Evolutionary conservation across 1,140 invertebrate genomes (phyloP).

Genomic region (Meteorus sp.): DNA sequence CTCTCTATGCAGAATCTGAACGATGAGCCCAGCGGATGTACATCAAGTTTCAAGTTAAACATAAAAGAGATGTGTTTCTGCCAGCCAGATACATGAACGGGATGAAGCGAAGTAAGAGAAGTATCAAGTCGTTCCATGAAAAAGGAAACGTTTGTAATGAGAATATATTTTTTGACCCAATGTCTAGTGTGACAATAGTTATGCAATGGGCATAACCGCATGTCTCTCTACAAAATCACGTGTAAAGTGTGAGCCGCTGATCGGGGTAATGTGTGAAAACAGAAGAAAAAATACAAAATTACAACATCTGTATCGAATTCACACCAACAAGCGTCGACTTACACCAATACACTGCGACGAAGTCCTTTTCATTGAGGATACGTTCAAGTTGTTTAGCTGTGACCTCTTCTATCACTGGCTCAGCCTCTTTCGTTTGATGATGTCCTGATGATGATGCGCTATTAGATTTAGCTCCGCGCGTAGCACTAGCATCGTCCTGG

Average conservation of each 20-base stretch:
- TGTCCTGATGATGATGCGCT: slow-evolving; percentile 36
- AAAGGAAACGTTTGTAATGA: too few relatives aligned
- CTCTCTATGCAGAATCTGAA: neutral
- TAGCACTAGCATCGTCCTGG: slow-evolving; percentile 24
- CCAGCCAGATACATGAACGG: too few relatives aligned
- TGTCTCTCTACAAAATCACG: too few relatives aligned
- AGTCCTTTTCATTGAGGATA: slow-evolving; percentile 86
- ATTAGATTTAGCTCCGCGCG: slow-evolving; percentile 26
- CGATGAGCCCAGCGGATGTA: neutral
- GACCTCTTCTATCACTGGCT: slow-evolving; percentile 88
- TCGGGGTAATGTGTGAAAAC: slow-evolving; percentile 16
- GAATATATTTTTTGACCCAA: too few relatives aligned
- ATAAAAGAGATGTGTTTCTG: too few relatives aligned
- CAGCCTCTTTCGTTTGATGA: slow-evolving; percentile 54
- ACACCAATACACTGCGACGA: slow-evolving; percentile 95
- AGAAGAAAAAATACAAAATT: slow-evolving; percentile 6
- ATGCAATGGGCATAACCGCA: too few relatives aligned
- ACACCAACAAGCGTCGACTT: slow-evolving; percentile 62
- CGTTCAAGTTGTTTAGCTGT: slow-evolving; percentile 87
- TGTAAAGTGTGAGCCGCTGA: too few relatives aligned
- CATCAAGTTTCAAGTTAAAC: too few relatives aligned
- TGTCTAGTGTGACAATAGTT: too few relatives aligned
- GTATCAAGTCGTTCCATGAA: too few relatives aligned
- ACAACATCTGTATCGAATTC: neutral
- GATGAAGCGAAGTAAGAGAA: too few relatives aligned